phyloP scores from a whole-genome alignment of 1,140 invertebrate species.

The Battus philenor region DNA sequence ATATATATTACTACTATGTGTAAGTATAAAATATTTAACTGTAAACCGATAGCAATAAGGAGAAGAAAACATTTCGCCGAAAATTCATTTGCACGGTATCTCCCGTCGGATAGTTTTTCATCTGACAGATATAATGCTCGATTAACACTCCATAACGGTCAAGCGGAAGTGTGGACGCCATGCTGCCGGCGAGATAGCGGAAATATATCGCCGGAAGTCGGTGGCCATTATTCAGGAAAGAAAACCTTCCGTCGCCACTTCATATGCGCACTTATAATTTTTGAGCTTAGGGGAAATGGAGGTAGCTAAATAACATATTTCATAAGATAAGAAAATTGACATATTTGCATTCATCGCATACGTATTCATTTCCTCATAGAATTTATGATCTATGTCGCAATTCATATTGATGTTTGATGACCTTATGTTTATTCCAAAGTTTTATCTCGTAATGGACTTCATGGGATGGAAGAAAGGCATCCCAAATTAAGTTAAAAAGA shows the following conservation, averaged over 20 bases:
- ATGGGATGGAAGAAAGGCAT: too few species aligned
- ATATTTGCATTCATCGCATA: too few species aligned
- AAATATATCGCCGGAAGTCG: constrained; percentile 71
- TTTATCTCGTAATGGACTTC: too few species aligned
- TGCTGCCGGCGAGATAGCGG: constrained; percentile 66
- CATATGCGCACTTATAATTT: constrained; percentile 59
- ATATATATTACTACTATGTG: too few species aligned
- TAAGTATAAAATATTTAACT: too few species aligned
- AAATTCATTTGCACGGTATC: constrained; percentile 18
- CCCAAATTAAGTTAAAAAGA: too few species aligned
- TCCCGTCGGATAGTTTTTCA: constrained; percentile 58
- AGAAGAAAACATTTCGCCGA: constrained; percentile 1
- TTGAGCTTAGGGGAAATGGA: constrained; percentile 1
- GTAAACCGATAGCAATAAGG: too few species aligned
- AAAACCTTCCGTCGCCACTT: constrained; percentile 61
- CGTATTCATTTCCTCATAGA: too few species aligned
- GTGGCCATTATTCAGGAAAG: constrained; percentile 68
- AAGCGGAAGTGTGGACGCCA: constrained; percentile 59
- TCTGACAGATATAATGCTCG: constrained; percentile 59
- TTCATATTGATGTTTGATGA: too few species aligned
- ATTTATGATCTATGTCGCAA: too few species aligned
- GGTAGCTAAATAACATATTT: not conserved
- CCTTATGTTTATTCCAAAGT: too few species aligned
- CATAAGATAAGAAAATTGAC: not conserved
- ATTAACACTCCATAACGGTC: constrained; percentile 70